Evolutionary conservation across 1,140 invertebrate species (phyloP).

Genomic region (Bombus superbus): DNA sequence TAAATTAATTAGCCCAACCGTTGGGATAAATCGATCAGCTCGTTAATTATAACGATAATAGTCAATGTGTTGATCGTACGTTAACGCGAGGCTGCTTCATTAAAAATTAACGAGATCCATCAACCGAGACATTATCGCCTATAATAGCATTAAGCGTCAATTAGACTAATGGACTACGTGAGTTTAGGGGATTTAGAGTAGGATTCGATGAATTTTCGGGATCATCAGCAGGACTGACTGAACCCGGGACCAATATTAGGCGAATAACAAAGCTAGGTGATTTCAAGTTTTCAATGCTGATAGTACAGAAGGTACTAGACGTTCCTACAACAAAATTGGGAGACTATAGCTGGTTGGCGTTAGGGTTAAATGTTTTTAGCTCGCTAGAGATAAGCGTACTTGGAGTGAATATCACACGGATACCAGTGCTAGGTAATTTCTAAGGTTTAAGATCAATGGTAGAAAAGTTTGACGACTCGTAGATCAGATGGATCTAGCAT

Average conservation of each 20-base stretch:
- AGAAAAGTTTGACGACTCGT: too few species aligned
- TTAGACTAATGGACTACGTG: not conserved
- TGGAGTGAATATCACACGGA: not conserved
- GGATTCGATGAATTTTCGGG: not conserved
- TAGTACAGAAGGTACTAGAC: not conserved
- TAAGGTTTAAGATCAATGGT: not conserved
- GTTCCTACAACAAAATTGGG: too few species aligned
- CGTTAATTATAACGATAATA: not conserved
- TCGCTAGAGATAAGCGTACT: not conserved
- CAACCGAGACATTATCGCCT: not conserved
- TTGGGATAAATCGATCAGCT: not conserved
- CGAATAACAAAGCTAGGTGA: not conserved
- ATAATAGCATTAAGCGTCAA: not conserved
- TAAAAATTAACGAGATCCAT: constrained; percentile 11
- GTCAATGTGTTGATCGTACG: not conserved
- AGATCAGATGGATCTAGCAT: too few species aligned
- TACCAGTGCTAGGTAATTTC: not conserved
- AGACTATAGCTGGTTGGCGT: too few species aligned
- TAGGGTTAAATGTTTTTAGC: too few species aligned
- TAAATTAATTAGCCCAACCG: too few species aligned
- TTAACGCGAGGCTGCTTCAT: not conserved
- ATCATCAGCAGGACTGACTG: not conserved
- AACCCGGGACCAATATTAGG: not conserved
- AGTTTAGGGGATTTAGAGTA: not conserved
- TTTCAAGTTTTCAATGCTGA: not conserved